Evolutionary conservation across 2,797 vertebrate species (phyloP).

Genomic region (Mycteria americana): DNA sequence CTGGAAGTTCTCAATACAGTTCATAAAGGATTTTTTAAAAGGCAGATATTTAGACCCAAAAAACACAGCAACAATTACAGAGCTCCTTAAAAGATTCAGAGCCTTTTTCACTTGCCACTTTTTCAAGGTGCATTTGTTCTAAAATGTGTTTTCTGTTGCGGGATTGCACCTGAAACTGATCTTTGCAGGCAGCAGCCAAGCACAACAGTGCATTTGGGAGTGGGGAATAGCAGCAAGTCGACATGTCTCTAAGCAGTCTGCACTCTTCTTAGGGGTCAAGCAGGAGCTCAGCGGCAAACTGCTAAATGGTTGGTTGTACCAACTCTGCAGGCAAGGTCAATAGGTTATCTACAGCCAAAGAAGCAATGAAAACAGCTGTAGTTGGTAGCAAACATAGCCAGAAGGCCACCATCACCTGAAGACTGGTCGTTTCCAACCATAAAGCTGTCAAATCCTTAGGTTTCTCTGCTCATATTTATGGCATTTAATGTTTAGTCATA

Average conservation of each 20-base stretch:
- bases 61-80: not conserved
- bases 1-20: not conserved
- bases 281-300: not conserved
- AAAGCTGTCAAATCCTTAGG: not conserved
- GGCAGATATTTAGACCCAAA: not conserved
- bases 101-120: not conserved
- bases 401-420: not conserved
- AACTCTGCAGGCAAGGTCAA: not conserved
- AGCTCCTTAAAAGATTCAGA: not conserved
- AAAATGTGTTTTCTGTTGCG: not conserved
- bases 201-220: not conserved
- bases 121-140: not conserved
- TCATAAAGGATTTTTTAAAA: not conserved
- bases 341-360: not conserved
- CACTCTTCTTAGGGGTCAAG: not conserved
- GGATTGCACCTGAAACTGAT: not conserved
- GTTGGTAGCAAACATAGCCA: not conserved
- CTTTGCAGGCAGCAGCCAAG: not conserved
- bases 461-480: not conserved
- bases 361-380: not conserved
- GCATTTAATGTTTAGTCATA: rapidly evolving
- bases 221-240: not conserved
- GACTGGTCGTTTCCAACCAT: not conserved
- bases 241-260: not conserved
- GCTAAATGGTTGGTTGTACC: not conserved